Percentiles rank a stretch among this genome's conserved stretches.
These are phyloP conservation scores for Thamnophis sirtalis DNA, from an alignment of 2,113 vertebrate species.

Conservation along the genomic window DNA sequence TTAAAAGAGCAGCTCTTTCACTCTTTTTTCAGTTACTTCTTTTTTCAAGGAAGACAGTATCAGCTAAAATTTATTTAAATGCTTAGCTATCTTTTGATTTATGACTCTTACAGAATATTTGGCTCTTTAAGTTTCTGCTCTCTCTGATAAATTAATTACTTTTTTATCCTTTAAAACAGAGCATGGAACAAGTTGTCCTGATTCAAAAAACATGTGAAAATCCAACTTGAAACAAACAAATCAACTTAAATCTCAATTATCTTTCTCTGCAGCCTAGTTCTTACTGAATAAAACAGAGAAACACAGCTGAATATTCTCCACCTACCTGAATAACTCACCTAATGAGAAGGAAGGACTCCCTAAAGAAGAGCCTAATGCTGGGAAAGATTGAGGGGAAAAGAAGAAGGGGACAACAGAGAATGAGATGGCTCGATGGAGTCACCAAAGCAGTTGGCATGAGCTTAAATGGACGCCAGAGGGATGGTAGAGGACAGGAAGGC, in stretches of 20 bases:
- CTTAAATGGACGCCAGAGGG: too few relatives aligned
- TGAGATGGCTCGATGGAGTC: too few relatives aligned
- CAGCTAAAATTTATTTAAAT: not conserved
- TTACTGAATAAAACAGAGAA: not conserved
- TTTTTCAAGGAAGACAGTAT: not conserved
- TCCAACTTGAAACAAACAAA: not conserved
- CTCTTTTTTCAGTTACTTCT: not conserved
- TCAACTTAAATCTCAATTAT: fast-evolving
- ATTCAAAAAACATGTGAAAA: constrained; percentile 8
- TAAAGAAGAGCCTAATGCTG: too few relatives aligned
- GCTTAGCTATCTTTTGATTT: fast-evolving
- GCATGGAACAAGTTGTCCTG: not conserved
- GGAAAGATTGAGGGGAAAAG: too few relatives aligned
- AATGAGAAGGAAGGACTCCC: too few relatives aligned
- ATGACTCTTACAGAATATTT: not conserved
- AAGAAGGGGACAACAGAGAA: too few relatives aligned
- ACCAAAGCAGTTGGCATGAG: too few relatives aligned
- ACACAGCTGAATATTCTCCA: not conserved
- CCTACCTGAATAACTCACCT: not conserved
- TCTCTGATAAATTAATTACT: not conserved
- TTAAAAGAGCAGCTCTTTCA: not conserved
- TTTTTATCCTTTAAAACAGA: not conserved
- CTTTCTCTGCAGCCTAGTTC: not conserved
- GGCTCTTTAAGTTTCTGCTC: not conserved
- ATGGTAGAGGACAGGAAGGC: too few relatives aligned